Percentiles rank a stretch among this genome's conserved stretches.
Conservation (phyloP, 2,888 invertebrate genomes). For the Aspidiotus rigidus region DNA sequence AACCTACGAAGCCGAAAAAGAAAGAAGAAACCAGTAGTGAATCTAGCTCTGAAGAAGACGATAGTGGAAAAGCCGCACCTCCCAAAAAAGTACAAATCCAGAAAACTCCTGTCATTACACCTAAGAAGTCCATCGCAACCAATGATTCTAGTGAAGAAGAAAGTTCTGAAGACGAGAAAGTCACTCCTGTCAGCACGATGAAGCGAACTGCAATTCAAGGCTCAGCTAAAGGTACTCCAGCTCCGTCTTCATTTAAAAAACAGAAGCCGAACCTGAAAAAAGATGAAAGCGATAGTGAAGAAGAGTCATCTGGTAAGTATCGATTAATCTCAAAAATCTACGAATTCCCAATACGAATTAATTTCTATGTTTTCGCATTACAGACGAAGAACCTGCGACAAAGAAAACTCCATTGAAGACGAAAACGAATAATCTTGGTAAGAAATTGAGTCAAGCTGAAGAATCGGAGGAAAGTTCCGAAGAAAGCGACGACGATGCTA, state of each 20-base stretch:
- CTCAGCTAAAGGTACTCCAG: conserved; percentile 16
- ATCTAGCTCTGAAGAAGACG: conserved; percentile 38
- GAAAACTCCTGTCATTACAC: conserved; percentile 6
- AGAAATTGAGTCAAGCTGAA: not conserved
- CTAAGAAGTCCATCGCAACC: conserved; percentile 12
- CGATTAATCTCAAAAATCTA: not conserved
- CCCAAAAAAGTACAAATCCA: conserved; percentile 4
- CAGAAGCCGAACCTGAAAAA: not conserved
- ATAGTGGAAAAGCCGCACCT: conserved; percentile 20
- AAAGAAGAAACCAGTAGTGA: conserved; percentile 19
- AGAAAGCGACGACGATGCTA: conserved; percentile 20
- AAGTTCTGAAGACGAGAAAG: conserved; percentile 36
- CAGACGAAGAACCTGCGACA: not conserved
- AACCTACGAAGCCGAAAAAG: conserved; percentile 1
- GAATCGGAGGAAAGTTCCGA: conserved; percentile 1
- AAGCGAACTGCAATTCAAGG: conserved; percentile 33
- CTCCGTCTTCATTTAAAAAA: conserved; percentile 20
- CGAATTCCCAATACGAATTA: not conserved
- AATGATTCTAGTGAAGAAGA: conserved; percentile 34
- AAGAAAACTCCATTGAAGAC: not conserved
- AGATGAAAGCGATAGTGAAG: conserved; percentile 32
- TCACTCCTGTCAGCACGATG: conserved; percentile 30
- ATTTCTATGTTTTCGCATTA: not conserved
- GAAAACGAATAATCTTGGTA: not conserved
- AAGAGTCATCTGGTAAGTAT: conserved; percentile 5